phyloP scores from a whole-genome alignment of 2,113 vertebrate genomes.

The Elephas maximus region DNA sequence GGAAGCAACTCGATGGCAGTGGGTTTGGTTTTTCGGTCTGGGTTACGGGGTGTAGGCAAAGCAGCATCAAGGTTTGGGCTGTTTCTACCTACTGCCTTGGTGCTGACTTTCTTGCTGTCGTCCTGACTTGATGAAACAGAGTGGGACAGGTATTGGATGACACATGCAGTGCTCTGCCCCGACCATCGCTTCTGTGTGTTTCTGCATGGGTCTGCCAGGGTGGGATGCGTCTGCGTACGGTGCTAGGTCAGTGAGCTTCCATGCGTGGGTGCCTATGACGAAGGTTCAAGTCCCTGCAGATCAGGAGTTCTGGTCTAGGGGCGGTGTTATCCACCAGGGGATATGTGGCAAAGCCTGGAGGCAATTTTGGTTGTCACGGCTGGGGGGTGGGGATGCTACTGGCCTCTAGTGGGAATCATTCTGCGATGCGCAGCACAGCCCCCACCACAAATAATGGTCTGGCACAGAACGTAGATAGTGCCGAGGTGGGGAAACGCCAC shows the following conservation, averaged over 20 bases:
- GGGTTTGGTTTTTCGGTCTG: background rate
- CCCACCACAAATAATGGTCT: fast-evolving
- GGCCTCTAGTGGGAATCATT: background rate
- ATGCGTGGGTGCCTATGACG: fast-evolving
- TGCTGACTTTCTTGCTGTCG: background rate
- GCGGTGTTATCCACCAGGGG: background rate
- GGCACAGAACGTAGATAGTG: fast-evolving
- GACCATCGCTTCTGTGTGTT: fast-evolving
- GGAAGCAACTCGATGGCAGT: background rate
- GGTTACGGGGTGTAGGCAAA: background rate
- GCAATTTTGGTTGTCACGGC: background rate
- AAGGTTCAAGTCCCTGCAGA: fast-evolving
- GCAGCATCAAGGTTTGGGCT: background rate
- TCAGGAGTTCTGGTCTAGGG: background rate
- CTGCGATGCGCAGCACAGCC: background rate
- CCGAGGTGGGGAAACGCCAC: background rate
- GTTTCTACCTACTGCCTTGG: background rate
- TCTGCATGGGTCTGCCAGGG: background rate
- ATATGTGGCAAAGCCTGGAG: background rate
- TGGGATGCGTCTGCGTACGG: fast-evolving
- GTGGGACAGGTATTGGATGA: fast-evolving
- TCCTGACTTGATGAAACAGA: too few species aligned
- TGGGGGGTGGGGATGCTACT: fast-evolving
- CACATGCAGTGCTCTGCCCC: fast-evolving
- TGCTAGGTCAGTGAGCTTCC: fast-evolving